phyloP scores from a whole-genome alignment of 2,797 vertebrate species.

The Intellagama lesueurii region DNA sequence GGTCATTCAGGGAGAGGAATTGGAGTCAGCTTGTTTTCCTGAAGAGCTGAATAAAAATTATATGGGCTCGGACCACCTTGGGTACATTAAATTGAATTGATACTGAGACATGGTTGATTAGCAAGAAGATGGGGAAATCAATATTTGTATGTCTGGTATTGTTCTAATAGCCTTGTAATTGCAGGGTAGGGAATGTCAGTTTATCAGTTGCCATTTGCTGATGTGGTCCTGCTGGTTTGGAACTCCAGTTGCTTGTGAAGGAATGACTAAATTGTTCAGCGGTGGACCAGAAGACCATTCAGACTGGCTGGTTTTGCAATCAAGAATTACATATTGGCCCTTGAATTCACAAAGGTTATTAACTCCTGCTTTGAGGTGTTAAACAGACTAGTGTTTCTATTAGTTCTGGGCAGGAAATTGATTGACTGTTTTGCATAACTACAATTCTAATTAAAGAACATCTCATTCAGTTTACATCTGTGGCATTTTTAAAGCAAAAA shows the following conservation, averaged over 20 bases:
- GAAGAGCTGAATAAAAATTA: background rate
- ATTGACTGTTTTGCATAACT: background rate
- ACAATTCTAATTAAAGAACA: background rate
- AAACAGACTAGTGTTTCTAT: background rate
- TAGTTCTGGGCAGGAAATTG: background rate
- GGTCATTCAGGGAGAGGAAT: background rate
- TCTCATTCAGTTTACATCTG: background rate
- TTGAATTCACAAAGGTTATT: background rate
- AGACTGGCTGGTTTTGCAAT: background rate
- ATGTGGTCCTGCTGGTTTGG: background rate
- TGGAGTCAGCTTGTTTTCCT: background rate
- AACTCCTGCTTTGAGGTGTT: background rate
- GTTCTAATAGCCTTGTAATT: slow-evolving; percentile 24
- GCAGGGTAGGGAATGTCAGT: background rate
- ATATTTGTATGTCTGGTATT: background rate
- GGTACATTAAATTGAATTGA: slow-evolving; percentile 1
- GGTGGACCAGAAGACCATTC: background rate
- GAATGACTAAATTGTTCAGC: background rate
- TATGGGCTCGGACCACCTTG: background rate
- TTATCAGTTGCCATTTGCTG: slow-evolving; percentile 1
- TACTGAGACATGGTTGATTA: background rate
- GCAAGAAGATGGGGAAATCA: slow-evolving; percentile 14
- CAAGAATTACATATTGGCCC: background rate
- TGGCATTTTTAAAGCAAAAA: background rate
- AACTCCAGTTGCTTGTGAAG: background rate